Evolutionary conservation across 2,797 vertebrate species (phyloP).

Genomic region (Chelon labrosus): DNA sequence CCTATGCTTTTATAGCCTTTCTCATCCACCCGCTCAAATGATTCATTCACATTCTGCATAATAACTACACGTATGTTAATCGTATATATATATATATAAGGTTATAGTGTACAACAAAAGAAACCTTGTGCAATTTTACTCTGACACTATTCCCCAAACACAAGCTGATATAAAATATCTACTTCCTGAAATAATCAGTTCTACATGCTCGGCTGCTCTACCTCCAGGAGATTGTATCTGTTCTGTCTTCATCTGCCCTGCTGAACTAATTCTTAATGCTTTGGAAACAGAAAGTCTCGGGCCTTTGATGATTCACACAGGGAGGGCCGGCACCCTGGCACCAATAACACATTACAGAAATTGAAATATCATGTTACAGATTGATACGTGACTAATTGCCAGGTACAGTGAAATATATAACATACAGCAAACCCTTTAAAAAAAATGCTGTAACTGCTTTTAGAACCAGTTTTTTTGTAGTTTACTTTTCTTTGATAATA

Average conservation of each 20-base stretch:
- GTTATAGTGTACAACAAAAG: conserved; percentile 17
- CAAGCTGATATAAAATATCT: conserved; percentile 35
- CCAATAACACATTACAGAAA: conserved; percentile 16
- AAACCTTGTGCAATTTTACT: conserved; percentile 19
- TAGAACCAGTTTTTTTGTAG: too few species aligned
- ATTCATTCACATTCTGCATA: conserved; percentile 20
- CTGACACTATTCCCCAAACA: conserved; percentile 43
- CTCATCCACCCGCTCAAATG: conserved; percentile 28
- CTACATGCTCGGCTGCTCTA: conserved; percentile 50
- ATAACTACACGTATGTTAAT: conserved; percentile 28
- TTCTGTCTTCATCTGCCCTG: conserved; percentile 48
- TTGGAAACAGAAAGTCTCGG: conserved; percentile 29
- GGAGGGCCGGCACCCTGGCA: conserved; percentile 3
- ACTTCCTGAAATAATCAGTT: conserved; percentile 47
- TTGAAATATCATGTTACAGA: neutral
- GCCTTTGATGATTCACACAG: conserved; percentile 14
- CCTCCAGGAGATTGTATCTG: conserved; percentile 43
- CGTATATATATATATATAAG: conserved; percentile 21
- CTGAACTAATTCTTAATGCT: conserved; percentile 37
- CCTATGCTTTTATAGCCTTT: conserved; percentile 6
- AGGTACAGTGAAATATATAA: too few species aligned
- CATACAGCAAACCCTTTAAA: too few species aligned
- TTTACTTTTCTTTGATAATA: neutral
- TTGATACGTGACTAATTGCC: conserved; percentile 16
- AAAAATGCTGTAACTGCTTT: too few species aligned